phyloP scores from a whole-genome alignment of 2,797 vertebrate species.

The Cottoperca gobio region DNA sequence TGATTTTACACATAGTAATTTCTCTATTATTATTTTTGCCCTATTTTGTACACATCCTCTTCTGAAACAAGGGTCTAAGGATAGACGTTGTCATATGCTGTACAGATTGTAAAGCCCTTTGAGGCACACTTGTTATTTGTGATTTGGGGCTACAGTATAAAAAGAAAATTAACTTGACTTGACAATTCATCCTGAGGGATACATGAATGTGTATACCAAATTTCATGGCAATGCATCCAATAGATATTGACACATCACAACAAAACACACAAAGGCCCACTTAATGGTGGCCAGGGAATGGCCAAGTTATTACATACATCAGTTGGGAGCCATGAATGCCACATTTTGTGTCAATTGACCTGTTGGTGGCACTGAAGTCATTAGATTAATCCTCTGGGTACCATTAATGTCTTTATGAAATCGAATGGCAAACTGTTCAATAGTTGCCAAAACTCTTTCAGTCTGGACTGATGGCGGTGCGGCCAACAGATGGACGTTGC shows the following conservation, averaged over 20 bases:
- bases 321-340: neutral
- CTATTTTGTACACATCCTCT: neutral
- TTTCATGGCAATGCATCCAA: neutral
- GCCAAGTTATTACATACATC: neutral
- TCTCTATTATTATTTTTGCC: neutral
- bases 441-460: neutral
- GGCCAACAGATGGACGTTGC: neutral
- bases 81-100: neutral
- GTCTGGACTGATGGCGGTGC: neutral
- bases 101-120: neutral
- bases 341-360: neutral
- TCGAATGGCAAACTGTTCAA: neutral
- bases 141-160: neutral
- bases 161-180: neutral
- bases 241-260: neutral
- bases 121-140: no score
- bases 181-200: neutral
- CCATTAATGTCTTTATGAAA: neutral
- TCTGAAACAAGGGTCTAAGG: neutral
- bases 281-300: neutral
- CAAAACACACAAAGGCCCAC: neutral
- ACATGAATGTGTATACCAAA: neutral
- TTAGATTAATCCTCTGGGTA: neutral
- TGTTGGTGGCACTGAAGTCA: neutral
- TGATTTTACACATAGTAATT: neutral